phyloP scores from a whole-genome alignment of 2,797 vertebrate species.

The Spinus pinus region DNA sequence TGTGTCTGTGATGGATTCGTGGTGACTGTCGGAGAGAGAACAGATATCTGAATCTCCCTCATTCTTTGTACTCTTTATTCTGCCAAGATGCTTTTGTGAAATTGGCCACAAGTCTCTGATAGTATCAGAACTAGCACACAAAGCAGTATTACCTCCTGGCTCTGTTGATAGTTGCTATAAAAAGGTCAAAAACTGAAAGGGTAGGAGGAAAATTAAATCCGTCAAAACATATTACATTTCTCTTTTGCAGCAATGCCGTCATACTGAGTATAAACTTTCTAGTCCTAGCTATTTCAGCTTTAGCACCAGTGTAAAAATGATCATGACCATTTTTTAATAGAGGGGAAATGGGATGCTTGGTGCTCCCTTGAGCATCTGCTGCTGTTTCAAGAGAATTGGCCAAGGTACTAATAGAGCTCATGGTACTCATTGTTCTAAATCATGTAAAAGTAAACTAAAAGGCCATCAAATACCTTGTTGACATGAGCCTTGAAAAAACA shows the following conservation, averaged over 20 bases:
- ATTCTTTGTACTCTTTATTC: neutral
- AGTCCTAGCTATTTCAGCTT: neutral
- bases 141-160: neutral
- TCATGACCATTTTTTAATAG: neutral
- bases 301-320: neutral
- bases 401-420: neutral
- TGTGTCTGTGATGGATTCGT: neutral
- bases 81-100: neutral
- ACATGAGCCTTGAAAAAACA: neutral
- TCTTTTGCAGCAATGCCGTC: neutral
- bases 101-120: neutral
- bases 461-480: neutral
- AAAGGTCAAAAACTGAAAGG: constrained; percentile 32
- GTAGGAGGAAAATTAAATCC: constrained; percentile 6
- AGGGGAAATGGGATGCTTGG: neutral
- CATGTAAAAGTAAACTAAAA: neutral
- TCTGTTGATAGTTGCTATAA: neutral
- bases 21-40: neutral
- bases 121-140: neutral
- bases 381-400: neutral
- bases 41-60: neutral
- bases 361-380: neutral
- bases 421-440: neutral
- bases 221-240: neutral
- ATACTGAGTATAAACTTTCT: neutral